phyloP scores from a whole-genome alignment of 2,113 vertebrate species.

The Pelecanoides urinatrix region DNA sequence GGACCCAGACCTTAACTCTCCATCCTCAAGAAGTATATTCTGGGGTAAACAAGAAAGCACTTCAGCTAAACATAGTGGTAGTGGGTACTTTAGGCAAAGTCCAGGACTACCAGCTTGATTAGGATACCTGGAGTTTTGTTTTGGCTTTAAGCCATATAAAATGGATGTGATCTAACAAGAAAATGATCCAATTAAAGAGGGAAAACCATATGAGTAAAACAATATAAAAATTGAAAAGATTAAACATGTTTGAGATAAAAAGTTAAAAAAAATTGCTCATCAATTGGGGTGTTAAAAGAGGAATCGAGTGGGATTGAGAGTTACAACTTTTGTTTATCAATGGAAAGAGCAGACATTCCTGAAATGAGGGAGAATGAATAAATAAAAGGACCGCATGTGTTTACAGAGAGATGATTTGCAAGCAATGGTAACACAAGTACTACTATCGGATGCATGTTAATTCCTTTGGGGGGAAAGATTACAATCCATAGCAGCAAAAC shows the following conservation, averaged over 20 bases:
- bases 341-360: neutral
- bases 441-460: neutral
- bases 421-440: neutral
- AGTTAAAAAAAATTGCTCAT: neutral
- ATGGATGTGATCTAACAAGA: neutral
- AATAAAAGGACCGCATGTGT: neutral
- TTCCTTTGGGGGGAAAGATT: neutral
- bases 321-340: neutral
- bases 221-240: neutral
- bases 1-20: neutral
- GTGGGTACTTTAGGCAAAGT: neutral
- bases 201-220: neutral
- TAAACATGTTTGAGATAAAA: neutral
- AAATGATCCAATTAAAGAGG: neutral
- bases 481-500: neutral
- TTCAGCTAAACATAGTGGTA: neutral
- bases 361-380: neutral
- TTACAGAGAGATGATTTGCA: neutral
- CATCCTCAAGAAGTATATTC: neutral
- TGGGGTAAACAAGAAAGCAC: neutral
- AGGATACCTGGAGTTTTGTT: neutral
- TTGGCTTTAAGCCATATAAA: neutral
- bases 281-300: neutral
- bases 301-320: accelerated
- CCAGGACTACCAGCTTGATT: neutral